phyloP scores from a whole-genome alignment of 2,888 invertebrate genomes.

The Tinea semifulvella region DNA sequence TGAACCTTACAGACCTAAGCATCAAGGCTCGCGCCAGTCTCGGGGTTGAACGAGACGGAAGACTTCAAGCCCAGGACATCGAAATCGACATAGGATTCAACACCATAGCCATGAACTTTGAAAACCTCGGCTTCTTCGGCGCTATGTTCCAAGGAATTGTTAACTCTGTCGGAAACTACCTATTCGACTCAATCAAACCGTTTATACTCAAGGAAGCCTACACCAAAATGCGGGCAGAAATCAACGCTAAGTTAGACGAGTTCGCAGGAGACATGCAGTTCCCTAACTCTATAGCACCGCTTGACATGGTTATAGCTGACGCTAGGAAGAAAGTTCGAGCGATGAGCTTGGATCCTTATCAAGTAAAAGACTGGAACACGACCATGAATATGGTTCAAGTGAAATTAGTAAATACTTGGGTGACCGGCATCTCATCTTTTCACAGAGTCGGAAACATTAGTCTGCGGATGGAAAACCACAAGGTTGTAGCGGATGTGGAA shows the following conservation, averaged over 20 bases:
- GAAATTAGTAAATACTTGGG: slow-evolving; percentile 77
- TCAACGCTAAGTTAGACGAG: slow-evolving; percentile 77
- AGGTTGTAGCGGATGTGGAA: slow-evolving; percentile 72
- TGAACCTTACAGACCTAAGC: slow-evolving; percentile 75
- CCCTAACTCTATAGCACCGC: slow-evolving; percentile 85
- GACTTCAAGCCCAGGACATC: slow-evolving; percentile 79
- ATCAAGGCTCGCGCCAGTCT: slow-evolving; percentile 75
- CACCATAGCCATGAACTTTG: slow-evolving; percentile 81
- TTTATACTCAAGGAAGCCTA: slow-evolving; percentile 83
- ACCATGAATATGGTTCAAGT: slow-evolving; percentile 76
- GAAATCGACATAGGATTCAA: slow-evolving; percentile 80
- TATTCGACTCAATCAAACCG: slow-evolving; percentile 89
- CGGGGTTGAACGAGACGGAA: slow-evolving; percentile 77
- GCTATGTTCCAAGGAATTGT: slow-evolving; percentile 75
- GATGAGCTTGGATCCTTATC: slow-evolving; percentile 78
- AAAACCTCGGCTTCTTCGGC: slow-evolving; percentile 82
- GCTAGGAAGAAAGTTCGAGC: slow-evolving; percentile 72
- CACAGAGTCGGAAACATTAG: slow-evolving; percentile 83
- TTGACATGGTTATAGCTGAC: slow-evolving; percentile 84
- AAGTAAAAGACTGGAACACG: slow-evolving; percentile 76
- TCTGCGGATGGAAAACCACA: slow-evolving; percentile 76
- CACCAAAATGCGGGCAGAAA: slow-evolving; percentile 74
- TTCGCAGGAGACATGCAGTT: slow-evolving; percentile 75
- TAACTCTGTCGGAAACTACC: slow-evolving; percentile 81
- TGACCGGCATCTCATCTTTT: slow-evolving; percentile 82